Evolutionary conservation across 2,888 invertebrate genomes (phyloP).

Genomic region (Ferrisia virgata): DNA sequence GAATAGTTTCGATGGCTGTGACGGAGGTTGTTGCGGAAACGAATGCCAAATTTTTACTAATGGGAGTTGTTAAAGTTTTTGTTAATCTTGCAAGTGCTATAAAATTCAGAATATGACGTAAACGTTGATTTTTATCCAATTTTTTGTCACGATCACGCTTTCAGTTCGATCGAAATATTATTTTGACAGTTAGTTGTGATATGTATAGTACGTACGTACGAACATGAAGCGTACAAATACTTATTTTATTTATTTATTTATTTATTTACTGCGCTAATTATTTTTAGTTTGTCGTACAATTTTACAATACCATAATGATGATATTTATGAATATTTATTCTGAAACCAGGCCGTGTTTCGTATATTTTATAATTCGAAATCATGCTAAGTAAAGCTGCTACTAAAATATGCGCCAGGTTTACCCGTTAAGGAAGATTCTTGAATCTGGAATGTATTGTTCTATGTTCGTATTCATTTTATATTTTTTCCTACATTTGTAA

Average conservation of each 20-base stretch:
- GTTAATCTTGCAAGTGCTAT: neutral
- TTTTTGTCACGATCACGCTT: neutral
- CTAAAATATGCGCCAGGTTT: too few relatives aligned
- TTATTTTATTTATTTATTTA: neutral
- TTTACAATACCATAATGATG: too few relatives aligned
- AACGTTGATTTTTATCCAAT: neutral
- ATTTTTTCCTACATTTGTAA: too few relatives aligned
- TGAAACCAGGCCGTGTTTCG: too few relatives aligned
- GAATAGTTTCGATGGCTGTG: neutral
- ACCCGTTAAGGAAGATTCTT: too few relatives aligned
- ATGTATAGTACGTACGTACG: neutral
- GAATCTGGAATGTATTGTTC: too few relatives aligned
- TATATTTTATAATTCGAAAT: too few relatives aligned
- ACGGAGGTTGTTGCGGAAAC: neutral
- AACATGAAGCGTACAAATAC: too few relatives aligned
- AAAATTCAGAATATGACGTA: neutral
- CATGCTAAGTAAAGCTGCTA: too few relatives aligned
- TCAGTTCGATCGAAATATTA: neutral
- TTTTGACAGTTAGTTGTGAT: neutral
- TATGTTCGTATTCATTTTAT: too few relatives aligned
- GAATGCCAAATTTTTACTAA: neutral
- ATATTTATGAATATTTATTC: too few relatives aligned
- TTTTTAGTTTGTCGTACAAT: too few relatives aligned
- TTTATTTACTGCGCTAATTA: neutral
- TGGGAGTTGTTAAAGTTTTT: slow-evolving; percentile 1